Evolutionary conservation across 2,113 vertebrate species (phyloP).

Genomic region (Oreochromis aureus): DNA sequence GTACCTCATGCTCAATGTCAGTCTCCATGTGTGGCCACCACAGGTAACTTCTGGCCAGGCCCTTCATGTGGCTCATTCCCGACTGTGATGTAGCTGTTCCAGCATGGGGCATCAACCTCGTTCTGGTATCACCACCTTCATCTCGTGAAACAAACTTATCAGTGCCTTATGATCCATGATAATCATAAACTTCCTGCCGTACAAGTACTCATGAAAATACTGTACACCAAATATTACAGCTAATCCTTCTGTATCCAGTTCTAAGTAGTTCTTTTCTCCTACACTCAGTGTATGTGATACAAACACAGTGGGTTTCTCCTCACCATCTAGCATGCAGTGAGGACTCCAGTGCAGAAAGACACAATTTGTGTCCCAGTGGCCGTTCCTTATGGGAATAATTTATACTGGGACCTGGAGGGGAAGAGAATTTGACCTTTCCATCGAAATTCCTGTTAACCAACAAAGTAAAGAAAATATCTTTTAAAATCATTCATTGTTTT

Average conservation of each 20-base stretch:
- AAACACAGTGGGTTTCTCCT: neutral
- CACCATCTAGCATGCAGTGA: neutral
- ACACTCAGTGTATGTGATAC: neutral
- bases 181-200: neutral
- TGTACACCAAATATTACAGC: neutral
- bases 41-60: neutral
- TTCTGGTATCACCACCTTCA: neutral
- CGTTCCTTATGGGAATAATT: neutral
- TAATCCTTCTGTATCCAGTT: neutral
- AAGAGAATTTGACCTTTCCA: neutral
- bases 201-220: neutral
- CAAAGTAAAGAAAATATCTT: neutral
- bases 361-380: rapidly evolving
- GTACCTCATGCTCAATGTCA: neutral
- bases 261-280: neutral
- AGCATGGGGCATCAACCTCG: rapidly evolving
- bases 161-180: neutral
- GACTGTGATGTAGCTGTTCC: neutral
- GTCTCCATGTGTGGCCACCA: neutral
- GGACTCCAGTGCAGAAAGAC: neutral
- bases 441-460: rapidly evolving
- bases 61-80: neutral
- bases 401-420: neutral
- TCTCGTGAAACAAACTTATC: neutral
- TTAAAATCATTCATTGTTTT: neutral